Conservation (phyloP, 2,113 vertebrate genomes). For the Proterorhinus semilunaris region DNA sequence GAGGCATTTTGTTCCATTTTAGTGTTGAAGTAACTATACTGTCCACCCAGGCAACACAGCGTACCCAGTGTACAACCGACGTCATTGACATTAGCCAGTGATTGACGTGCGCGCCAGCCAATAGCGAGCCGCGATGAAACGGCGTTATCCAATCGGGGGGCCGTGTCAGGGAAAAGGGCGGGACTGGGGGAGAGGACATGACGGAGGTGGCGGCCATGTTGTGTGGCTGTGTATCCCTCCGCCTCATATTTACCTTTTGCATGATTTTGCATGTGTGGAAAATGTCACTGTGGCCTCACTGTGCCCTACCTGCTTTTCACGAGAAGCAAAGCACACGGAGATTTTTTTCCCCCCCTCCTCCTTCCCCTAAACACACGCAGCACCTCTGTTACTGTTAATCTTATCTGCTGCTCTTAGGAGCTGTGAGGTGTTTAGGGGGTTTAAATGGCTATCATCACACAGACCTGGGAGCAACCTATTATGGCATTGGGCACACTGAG, state of each 20-base stretch:
- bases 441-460: neutral
- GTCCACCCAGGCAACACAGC: slow-evolving; percentile 74
- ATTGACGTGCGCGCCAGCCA: slow-evolving; percentile 51
- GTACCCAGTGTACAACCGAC: slow-evolving; percentile 64
- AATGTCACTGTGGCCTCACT: slow-evolving; percentile 66
- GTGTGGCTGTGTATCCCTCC: slow-evolving; percentile 75
- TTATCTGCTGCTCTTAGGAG: neutral
- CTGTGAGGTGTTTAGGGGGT: neutral
- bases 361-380: no score
- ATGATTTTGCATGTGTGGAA: slow-evolving; percentile 77
- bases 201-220: slow-evolving; percentile 79
- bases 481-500: neutral
- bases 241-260: slow-evolving; percentile 79
- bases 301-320: slow-evolving; percentile 54
- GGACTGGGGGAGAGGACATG: slow-evolving; percentile 66
- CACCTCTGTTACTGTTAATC: neutral
- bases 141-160: slow-evolving; percentile 48
- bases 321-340: slow-evolving; percentile 45
- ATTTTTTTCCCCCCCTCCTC: slow-evolving; percentile 27
- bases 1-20: slow-evolving; percentile 70
- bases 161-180: slow-evolving; percentile 24
- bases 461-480: slow-evolving; percentile 6
- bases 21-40: slow-evolving; percentile 76
- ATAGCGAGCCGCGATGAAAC: slow-evolving; percentile 43
- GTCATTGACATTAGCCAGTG: slow-evolving; percentile 64